Evolutionary conservation across 1,140 invertebrate genomes (phyloP).

Genomic region (Formica selysi): DNA sequence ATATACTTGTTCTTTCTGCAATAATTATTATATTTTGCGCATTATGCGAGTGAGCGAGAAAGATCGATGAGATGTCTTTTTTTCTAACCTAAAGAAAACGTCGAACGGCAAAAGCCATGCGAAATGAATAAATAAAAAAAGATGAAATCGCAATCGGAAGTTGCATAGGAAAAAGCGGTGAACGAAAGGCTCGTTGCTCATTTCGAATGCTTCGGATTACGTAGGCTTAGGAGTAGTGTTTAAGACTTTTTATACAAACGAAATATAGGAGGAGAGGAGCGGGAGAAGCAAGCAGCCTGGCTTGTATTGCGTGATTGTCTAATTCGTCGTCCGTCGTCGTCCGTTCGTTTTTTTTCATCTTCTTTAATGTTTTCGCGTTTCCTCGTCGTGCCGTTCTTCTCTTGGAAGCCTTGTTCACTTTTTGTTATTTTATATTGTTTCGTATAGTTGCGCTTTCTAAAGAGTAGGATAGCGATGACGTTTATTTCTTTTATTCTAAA

Average conservation of each 20-base stretch:
- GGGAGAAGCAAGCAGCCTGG: conserved; percentile 31
- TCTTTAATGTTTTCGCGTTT: neutral
- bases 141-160: neutral
- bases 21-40: neutral
- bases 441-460: conserved; percentile 8
- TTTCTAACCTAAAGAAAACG: conserved; percentile 45
- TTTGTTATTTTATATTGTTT: conserved; percentile 38
- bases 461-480: conserved; percentile 28
- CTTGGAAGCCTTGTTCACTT: conserved; percentile 14
- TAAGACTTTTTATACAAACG: conserved; percentile 74
- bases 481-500: neutral
- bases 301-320: conserved; percentile 61
- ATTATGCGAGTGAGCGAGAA: conserved; percentile 18
- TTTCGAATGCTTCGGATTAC: conserved; percentile 73
- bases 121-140: conserved; percentile 3
- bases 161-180: neutral
- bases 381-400: neutral
- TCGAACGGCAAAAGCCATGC: conserved; percentile 12
- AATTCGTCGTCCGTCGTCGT: conserved; percentile 49
- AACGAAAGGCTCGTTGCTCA: conserved; percentile 68
- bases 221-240: conserved; percentile 70
- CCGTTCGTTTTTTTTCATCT: neutral
- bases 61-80: neutral
- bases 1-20: neutral
- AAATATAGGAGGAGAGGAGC: conserved; percentile 25